These are phyloP conservation scores for Agonopterix arenella DNA, from an alignment of 2,888 invertebrate species.

Conservation along the genomic window DNA sequence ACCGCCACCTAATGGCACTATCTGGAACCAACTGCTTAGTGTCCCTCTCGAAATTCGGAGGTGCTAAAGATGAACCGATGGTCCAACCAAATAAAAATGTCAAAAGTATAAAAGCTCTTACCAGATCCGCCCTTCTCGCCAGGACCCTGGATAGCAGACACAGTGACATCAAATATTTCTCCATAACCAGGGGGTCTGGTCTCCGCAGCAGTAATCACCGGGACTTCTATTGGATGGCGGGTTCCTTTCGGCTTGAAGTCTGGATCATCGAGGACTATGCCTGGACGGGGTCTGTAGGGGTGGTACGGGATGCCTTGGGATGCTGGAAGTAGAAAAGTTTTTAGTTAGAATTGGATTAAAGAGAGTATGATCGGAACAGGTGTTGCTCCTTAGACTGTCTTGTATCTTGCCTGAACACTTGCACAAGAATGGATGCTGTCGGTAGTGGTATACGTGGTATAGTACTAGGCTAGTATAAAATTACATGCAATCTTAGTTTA, in stretches of 20 bases:
- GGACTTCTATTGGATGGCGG: slow-evolving; percentile 42
- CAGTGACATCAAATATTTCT: slow-evolving; percentile 92
- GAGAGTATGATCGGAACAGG: too few relatives aligned
- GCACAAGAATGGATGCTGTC: background rate
- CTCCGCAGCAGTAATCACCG: slow-evolving; percentile 67
- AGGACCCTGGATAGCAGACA: slow-evolving; percentile 91
- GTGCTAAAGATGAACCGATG: too few relatives aligned
- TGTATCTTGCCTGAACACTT: background rate
- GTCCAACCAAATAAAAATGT: too few relatives aligned
- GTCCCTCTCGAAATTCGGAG: too few relatives aligned
- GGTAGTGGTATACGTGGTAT: too few relatives aligned
- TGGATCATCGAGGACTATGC: slow-evolving; percentile 90
- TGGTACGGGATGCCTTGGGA: slow-evolving; percentile 69
- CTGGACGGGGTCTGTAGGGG: slow-evolving; percentile 87
- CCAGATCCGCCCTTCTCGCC: slow-evolving; percentile 74
- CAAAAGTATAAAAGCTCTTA: slow-evolving; percentile 16
- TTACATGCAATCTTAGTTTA: too few relatives aligned
- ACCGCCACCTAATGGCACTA: too few relatives aligned
- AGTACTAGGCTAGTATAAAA: too few relatives aligned
- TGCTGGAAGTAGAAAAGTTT: slow-evolving; percentile 28
- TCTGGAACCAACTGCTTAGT: too few relatives aligned
- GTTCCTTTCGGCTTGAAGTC: slow-evolving; percentile 84
- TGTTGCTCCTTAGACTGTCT: too few relatives aligned
- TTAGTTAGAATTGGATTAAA: background rate
- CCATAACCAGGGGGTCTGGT: slow-evolving; percentile 73